phyloP scores from a whole-genome alignment of 2,113 vertebrate species.

The Balaeniceps rex region DNA sequence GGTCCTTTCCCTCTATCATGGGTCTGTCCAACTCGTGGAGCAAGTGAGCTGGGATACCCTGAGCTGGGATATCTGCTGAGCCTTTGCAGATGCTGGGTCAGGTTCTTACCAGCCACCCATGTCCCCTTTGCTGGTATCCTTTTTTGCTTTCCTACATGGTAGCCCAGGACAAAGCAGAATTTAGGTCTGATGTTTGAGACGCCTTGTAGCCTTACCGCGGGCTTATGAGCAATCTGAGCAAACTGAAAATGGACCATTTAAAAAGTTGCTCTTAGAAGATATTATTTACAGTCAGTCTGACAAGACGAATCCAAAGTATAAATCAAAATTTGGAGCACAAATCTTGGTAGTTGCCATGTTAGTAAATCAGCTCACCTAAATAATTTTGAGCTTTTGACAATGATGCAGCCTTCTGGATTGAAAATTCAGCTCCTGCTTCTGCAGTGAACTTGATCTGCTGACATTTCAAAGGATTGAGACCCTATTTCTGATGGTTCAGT shows the following conservation, averaged over 20 bases:
- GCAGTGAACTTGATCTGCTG: conserved; percentile 62
- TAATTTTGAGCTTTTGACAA: conserved; percentile 52
- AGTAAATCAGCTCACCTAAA: conserved; percentile 70
- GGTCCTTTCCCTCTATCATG: background rate
- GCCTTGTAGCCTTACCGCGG: background rate
- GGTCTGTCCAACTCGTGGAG: background rate
- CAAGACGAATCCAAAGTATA: conserved; percentile 36
- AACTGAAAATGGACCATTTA: conserved; percentile 4
- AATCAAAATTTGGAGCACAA: conserved; percentile 56
- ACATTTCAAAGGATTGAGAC: conserved; percentile 68
- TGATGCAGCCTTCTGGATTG: conserved; percentile 24
- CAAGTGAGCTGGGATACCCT: background rate
- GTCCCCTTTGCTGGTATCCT: background rate
- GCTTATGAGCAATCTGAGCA: background rate
- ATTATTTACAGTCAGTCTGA: conserved; percentile 41
- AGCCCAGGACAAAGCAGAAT: background rate
- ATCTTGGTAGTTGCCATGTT: conserved; percentile 49
- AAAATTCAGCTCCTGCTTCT: conserved; percentile 55
- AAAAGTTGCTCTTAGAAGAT: conserved; percentile 46
- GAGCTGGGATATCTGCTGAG: background rate
- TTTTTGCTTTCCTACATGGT: background rate
- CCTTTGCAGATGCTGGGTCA: background rate
- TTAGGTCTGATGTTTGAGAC: background rate
- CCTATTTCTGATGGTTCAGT: conserved; percentile 65
- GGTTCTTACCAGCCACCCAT: background rate